Conservation (phyloP, 2,113 vertebrate species). For the Austrofundulus limnaeus region DNA sequence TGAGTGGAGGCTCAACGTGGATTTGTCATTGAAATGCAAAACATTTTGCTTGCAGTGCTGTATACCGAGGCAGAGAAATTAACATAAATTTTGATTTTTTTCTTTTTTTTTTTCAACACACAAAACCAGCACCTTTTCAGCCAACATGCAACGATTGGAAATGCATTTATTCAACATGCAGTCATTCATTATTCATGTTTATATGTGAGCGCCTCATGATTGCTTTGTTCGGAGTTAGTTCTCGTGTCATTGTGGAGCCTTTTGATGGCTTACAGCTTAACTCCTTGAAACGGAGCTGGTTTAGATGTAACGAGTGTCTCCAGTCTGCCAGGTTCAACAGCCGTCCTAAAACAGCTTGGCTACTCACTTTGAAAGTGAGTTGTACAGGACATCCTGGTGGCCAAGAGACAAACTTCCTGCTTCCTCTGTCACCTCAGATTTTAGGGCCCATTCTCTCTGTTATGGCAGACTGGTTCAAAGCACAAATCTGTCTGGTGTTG, state of each 20-base stretch:
- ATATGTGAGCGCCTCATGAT: slow-evolving; percentile 51
- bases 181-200: slow-evolving; percentile 72
- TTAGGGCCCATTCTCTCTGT: slow-evolving; percentile 47
- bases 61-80: slow-evolving; percentile 57
- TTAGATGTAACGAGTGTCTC: slow-evolving; percentile 41
- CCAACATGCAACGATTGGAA: slow-evolving; percentile 48
- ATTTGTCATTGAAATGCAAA: slow-evolving; percentile 77
- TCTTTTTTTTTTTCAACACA: too few species aligned
- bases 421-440: slow-evolving; percentile 60
- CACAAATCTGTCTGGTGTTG: slow-evolving; percentile 43
- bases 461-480: slow-evolving; percentile 39
- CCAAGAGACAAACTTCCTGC: slow-evolving; percentile 71
- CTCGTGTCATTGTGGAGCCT: slow-evolving; percentile 41
- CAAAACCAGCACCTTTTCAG: slow-evolving; percentile 48
- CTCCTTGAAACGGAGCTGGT: slow-evolving; percentile 48
- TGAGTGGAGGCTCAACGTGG: slow-evolving; percentile 64
- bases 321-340: slow-evolving; percentile 20
- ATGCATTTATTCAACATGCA: slow-evolving; percentile 66
- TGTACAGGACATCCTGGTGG: slow-evolving; percentile 70
- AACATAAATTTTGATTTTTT: slow-evolving; percentile 68
- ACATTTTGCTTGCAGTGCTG: slow-evolving; percentile 46
- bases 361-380: slow-evolving; percentile 62
- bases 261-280: slow-evolving; percentile 55
- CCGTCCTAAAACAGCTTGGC: slow-evolving; percentile 47
- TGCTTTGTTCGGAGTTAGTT: slow-evolving; percentile 62